A percentile compares a stretch with the other conserved stretches of the same genome.
Conservation (phyloP, 2,113 vertebrate species). For the Steatornis caripensis region DNA sequence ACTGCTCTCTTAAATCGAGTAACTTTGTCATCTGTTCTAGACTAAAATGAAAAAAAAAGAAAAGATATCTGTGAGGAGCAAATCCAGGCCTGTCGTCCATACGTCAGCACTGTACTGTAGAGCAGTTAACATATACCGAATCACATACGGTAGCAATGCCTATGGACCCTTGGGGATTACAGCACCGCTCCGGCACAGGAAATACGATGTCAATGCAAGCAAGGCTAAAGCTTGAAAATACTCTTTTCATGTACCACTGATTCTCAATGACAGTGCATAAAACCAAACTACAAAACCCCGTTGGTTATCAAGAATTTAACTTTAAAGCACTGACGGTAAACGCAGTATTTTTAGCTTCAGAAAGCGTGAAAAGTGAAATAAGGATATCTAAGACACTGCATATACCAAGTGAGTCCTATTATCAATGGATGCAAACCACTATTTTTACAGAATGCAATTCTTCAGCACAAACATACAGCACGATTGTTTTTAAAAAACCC, state of each 20-base stretch:
- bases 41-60: slow-evolving; percentile 73
- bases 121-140: rapidly evolving
- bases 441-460: background rate
- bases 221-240: background rate
- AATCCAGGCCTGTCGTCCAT: background rate
- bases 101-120: background rate
- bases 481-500: background rate
- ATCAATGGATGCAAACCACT: background rate
- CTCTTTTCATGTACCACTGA: background rate
- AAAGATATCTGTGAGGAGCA: slow-evolving; percentile 13
- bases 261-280: background rate
- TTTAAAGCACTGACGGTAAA: background rate
- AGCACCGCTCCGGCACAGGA: background rate
- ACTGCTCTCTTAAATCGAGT: slow-evolving; percentile 93
- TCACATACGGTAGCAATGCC: background rate
- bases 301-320: background rate
- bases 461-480: background rate
- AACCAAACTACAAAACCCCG: background rate
- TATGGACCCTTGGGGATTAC: background rate
- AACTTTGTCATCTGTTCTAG: slow-evolving; percentile 93
- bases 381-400: background rate
- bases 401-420: background rate
- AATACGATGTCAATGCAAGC: rapidly evolving
- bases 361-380: background rate
- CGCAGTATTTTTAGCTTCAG: background rate